Base-by-base conservation (phyloP, 1,140 invertebrate species). In the Caerostris extrusa region DNA sequence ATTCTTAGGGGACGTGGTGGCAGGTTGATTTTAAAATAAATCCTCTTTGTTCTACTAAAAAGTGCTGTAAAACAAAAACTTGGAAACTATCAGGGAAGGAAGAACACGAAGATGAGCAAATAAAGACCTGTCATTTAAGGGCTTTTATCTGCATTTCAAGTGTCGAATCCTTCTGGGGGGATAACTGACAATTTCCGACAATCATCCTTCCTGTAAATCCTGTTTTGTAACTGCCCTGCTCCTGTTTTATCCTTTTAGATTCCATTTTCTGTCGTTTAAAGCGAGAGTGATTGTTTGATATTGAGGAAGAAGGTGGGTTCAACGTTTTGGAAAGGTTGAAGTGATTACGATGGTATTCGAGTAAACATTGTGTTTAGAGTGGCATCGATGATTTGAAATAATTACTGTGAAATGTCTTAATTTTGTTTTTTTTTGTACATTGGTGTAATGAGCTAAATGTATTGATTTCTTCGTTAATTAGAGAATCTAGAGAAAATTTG, bases 131-230 rank as follows among this genome's bases (percentile, higher is more conserved):
- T 85, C 55, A n/a, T 10, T 19, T 7, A 4, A 4, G 55, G 6
- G 8, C 58, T 87, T 87, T 87, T 60, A 87, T 87, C 85, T 34
- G 3, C 58, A 17, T 87, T 87, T 87, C 85, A 87, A 14, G n/a
- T 67, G 34, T 17, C 58, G 85, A 87, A 87, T 87, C 56, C 58
- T 87, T 64, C 85, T 61, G 7, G 58, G 7, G n/a, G 85, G 58
- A 34, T 50, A 87, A 87, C 85, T 87, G 85, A 87, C 85, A 87
- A 87, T 87, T 87, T 87, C 58, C 85, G 85, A 87, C 85, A 61
- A 87, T 87, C 60, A 61, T 50, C 60, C 57, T 87, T 53, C 85
- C 60, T 57, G 55, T 3, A 85, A 58, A 57, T 56, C 58, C 17
- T n/a, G 14, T 2, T 17, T 17, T 17, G 61, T 8, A 14, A 5